Base-by-base conservation (phyloP, 2,888 invertebrate genomes). In the Thumatha senex region DNA sequence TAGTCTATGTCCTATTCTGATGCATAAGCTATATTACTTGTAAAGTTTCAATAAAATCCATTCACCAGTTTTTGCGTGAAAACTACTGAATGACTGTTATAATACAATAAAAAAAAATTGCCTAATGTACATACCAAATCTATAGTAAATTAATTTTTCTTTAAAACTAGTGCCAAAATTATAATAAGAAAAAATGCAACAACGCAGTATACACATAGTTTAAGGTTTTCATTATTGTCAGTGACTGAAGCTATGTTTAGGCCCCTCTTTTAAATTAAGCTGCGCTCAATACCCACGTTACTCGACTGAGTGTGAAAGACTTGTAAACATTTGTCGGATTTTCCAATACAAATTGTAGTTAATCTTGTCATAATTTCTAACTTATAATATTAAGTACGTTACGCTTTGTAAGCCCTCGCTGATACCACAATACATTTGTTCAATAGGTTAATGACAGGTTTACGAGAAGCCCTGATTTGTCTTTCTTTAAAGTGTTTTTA, bases 381-480 rank as follows among this genome's bases (percentile, higher is more conserved):
- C 57, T 54, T 54, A 43, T 35, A 31, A 43, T 42, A 42, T 51
- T 38, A 47, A 29, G 0, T 10, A 8, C 53, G 40, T 51, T 49
- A 33, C 34, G 12, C 40, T 11, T 33, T 56, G 33, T 50, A 24
- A 24, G 18, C 18, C 18, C 18, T 34, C 43, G 46, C 51, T 54
- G 54, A 54, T 49, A 49, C 52, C 5, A 45, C 69, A 69, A 67
- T 67, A 58, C 69, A 68, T 30, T 39, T 40, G 29, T 34, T 44
- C 52, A 63, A 67, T 65, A 63, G 62, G 72, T 71, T 72, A 69
- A 64, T 68, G 63, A 59, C 62, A 56, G 46, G 44, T 68, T 59
- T 74, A 71, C 71, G 73, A 74, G 80, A 80, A 80, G 72, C 74
- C 60, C 70, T 74, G 67, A 80, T 81, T 81, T 75, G 75, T 73